Evolutionary conservation across 2,797 vertebrate species (phyloP), one percentile per base, ranked within the genome.

Genomic region (Xyrichtys novacula): DNA sequence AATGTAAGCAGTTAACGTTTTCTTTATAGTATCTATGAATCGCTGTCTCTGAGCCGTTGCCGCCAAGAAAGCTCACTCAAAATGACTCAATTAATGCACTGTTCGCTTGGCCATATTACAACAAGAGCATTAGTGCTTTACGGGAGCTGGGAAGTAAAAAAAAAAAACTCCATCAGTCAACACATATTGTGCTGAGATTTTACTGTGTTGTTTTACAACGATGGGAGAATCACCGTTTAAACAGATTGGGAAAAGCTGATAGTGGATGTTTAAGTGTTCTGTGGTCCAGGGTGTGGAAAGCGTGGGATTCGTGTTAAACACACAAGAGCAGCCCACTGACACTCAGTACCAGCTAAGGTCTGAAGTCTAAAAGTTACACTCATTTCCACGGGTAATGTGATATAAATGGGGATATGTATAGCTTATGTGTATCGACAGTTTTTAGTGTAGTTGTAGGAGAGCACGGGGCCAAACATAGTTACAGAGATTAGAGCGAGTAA

Each of bases 201-300:
- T 52, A 70, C 36, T 58, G 74, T 64, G 49, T 53, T 74, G 34
- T 28, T 50, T 39, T 20, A 22, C 23, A 59, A 74, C 22, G 4
- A 36, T 57, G 32, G 50, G 56, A 63, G 14, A 34, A 57, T 49
- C 20, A 2, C 42, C 42, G 11, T 19, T 11, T 6, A 12, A 2
- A 12, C 68, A 76, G 81, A 83, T 81, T 85, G 81, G 81, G 70
- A 73, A 77, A 76, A 79, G 65, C 55, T 81, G 72, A 77, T 65
- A 71, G 28, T 29, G 16, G 8, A 39, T 1, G 16, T 15, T 39
- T 39, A 15, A 17, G 17, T 39, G 38, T 6, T 17, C n/a, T 7
- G 15, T 6, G 38, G 38, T n/a, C 8, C n/a, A 5, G 7, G n/a
- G 38, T 39, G 38, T n/a, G 38, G 28, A 31, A 31, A 28, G 47